These are phyloP conservation scores for Oryzias woworae DNA, from an alignment of 2,113 vertebrate genomes.

Conservation along the genomic window DNA sequence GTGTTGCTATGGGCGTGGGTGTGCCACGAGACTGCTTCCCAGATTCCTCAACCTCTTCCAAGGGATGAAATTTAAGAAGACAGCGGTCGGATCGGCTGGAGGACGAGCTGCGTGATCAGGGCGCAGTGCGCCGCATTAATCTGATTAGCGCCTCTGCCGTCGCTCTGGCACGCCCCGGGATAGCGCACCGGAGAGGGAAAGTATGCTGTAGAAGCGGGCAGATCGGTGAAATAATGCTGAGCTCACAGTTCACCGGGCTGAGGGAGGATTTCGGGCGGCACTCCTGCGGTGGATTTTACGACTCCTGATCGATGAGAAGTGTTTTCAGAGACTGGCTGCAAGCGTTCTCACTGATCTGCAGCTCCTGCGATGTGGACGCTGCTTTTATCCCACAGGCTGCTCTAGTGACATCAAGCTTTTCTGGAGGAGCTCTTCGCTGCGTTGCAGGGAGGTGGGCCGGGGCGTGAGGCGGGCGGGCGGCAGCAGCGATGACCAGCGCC, in stretches of 20 bases:
- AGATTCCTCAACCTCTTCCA: conserved; percentile 14
- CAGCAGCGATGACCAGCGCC: conserved; percentile 4
- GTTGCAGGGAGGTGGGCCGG: conserved; percentile 50
- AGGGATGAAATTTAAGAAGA: conserved; percentile 13
- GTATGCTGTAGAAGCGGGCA: not conserved
- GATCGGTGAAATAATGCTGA: conserved; percentile 35
- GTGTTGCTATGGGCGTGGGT: conserved; percentile 73
- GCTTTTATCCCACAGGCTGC: conserved; percentile 27
- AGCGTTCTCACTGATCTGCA: conserved; percentile 51
- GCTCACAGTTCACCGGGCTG: conserved; percentile 40
- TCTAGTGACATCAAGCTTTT: conserved; percentile 46
- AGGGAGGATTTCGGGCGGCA: conserved; percentile 33
- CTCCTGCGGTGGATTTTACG: conserved; percentile 10
- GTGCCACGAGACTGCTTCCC: conserved; percentile 42
- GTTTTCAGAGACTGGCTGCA: conserved; percentile 33
- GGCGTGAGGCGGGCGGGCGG: conserved; percentile 32
- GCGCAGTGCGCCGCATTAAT: conserved; percentile 70
- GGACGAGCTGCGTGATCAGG: conserved; percentile 20
- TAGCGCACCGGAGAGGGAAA: not conserved
- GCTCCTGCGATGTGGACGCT: conserved; percentile 32
- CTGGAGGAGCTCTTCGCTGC: conserved; percentile 29
- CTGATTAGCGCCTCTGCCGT: conserved; percentile 47
- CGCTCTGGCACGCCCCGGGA: conserved; percentile 24
- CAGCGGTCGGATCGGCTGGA: conserved; percentile 6
- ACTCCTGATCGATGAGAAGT: conserved; percentile 6